Percentiles rank a stretch among this genome's conserved stretches.
These are phyloP conservation scores for Liparis tanakae DNA, from an alignment of 2,797 vertebrate species.

Conservation along the genomic window DNA sequence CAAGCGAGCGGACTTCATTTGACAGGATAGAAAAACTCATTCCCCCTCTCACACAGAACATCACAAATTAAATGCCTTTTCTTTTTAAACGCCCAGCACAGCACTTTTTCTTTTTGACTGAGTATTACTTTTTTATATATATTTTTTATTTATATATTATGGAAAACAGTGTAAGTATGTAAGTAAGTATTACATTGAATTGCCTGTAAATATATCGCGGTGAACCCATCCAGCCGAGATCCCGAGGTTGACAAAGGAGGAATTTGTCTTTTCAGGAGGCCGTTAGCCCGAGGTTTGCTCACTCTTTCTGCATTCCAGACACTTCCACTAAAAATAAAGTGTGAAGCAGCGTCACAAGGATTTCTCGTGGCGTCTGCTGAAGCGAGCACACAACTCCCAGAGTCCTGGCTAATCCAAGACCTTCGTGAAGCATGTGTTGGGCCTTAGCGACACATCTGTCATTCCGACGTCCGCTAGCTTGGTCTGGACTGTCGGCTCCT, in stretches of 20 bases:
- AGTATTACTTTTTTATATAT: slow-evolving; percentile 31
- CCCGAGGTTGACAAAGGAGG: slow-evolving; percentile 42
- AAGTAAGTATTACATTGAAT: slow-evolving; percentile 63
- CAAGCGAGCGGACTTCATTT: slow-evolving; percentile 43
- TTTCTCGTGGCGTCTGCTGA: slow-evolving; percentile 35
- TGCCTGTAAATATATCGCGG: slow-evolving; percentile 54
- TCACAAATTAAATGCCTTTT: slow-evolving; percentile 63
- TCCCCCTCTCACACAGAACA: slow-evolving; percentile 59
- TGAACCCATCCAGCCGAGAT: slow-evolving; percentile 19
- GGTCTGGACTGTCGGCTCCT: slow-evolving; percentile 69
- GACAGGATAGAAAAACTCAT: slow-evolving; percentile 68
- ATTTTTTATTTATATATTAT: slow-evolving; percentile 29
- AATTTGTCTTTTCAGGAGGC: slow-evolving; percentile 26
- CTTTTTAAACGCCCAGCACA: slow-evolving; percentile 41
- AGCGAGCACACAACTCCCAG: slow-evolving; percentile 35
- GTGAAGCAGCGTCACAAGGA: slow-evolving; percentile 45
- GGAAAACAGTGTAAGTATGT: slow-evolving; percentile 61
- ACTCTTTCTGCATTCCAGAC: slow-evolving; percentile 38
- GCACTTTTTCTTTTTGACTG: slow-evolving; percentile 46
- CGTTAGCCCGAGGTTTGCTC: slow-evolving; percentile 29
- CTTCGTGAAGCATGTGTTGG: slow-evolving; percentile 77
- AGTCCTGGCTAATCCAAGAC: slow-evolving; percentile 74
- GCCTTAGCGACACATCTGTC: slow-evolving; percentile 76
- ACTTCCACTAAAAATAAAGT: slow-evolving; percentile 35
- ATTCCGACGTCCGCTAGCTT: slow-evolving; percentile 68